Conservation (phyloP, 2,797 vertebrate genomes). For the Platalea minor region DNA sequence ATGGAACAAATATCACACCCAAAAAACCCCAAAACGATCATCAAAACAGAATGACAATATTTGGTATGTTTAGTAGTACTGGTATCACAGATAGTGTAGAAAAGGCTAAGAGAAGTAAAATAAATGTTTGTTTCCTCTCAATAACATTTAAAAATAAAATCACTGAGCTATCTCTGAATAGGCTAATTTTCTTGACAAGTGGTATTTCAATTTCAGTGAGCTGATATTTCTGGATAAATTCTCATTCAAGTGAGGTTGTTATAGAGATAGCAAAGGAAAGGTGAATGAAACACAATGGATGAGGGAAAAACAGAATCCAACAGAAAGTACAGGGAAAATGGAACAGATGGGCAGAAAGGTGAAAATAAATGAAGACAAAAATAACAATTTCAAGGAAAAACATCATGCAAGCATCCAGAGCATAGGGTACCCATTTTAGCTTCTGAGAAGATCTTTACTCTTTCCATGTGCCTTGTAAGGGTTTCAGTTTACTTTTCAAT, state of each 20-base stretch:
- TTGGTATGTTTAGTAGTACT: neutral
- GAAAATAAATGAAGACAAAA: neutral
- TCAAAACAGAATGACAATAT: neutral
- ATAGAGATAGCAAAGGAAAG: neutral
- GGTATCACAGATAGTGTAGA: neutral
- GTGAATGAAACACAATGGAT: neutral
- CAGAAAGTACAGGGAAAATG: neutral
- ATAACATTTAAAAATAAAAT: neutral
- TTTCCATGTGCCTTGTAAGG: neutral
- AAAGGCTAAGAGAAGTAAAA: neutral
- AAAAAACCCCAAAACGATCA: fast-evolving
- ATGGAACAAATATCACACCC: neutral
- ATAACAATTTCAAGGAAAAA: neutral
- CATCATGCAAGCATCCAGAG: neutral
- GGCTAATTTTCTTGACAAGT: neutral
- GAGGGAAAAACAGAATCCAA: neutral
- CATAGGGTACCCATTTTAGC: neutral
- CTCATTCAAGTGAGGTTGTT: neutral
- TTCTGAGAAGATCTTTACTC: neutral
- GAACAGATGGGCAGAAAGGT: neutral
- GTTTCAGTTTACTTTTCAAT: neutral
- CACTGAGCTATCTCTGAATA: neutral
- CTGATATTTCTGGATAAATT: neutral
- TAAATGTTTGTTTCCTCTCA: neutral
- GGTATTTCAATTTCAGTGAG: neutral